A percentile compares a stretch with the other conserved stretches of the same genome.
Conservation (phyloP, 2,888 invertebrate species). For the Lasioglossum zephyrum region DNA sequence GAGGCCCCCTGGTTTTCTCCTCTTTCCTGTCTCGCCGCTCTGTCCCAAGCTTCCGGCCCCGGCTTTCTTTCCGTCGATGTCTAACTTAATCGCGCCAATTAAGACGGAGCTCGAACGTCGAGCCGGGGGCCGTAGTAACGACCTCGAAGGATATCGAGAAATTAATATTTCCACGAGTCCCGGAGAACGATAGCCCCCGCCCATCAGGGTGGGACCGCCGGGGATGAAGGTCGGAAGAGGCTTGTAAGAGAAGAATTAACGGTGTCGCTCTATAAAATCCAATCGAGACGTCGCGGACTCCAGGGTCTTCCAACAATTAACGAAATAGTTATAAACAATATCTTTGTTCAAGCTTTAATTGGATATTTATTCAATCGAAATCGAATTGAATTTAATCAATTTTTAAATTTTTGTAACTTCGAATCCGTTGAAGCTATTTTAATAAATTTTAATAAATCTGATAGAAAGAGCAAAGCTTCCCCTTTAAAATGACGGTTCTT, state of each 20-base stretch:
- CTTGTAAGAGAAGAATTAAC: constrained; percentile 69
- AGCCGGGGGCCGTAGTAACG: constrained; percentile 43
- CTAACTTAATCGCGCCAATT: constrained; percentile 73
- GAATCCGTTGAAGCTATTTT: no score
- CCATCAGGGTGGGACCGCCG: constrained; percentile 12
- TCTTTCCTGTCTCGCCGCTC: background rate
- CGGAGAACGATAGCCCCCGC: constrained; percentile 37
- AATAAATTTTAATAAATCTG: no score
- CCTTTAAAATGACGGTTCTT: background rate
- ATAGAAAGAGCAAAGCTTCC: background rate
- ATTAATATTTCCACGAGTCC: constrained; percentile 67
- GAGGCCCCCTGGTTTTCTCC: background rate
- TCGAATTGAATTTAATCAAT: background rate
- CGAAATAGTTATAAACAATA: background rate
- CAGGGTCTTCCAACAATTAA: background rate
- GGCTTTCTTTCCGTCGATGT: constrained; percentile 55
- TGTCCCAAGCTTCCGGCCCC: constrained; percentile 9
- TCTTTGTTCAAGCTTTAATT: background rate
- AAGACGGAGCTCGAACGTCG: constrained; percentile 54
- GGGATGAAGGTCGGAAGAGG: constrained; percentile 41
- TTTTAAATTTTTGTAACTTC: no score
- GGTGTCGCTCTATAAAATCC: constrained; percentile 65
- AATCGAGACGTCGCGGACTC: constrained; percentile 55
- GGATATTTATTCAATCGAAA: background rate
- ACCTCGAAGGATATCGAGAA: constrained; percentile 67